Evolutionary conservation across 2,797 vertebrate genomes (phyloP).

Genomic region (Centropyge bicolor): DNA sequence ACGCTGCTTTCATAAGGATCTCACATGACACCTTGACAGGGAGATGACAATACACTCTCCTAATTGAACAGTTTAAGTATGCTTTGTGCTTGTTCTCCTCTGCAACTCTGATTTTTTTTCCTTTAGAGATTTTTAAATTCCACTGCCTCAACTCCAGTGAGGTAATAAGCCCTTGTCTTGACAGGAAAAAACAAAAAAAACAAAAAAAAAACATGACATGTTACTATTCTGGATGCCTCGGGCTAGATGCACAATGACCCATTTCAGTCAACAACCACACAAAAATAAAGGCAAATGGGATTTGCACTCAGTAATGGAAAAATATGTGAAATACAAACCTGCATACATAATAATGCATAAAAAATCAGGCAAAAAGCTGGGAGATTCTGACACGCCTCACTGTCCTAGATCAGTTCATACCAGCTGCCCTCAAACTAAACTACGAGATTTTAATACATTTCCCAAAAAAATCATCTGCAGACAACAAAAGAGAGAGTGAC

Average conservation of each 20-base stretch:
- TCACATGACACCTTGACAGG: constrained; percentile 27
- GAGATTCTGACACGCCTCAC: constrained; percentile 10
- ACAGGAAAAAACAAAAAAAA: constrained; percentile 17
- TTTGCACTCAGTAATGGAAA: constrained; percentile 33
- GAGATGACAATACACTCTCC: constrained; percentile 28
- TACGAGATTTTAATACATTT: constrained; percentile 34
- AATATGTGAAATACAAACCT: constrained; percentile 35
- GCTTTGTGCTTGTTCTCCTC: constrained; percentile 27
- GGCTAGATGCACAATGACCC: constrained; percentile 70
- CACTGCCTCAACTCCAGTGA: constrained; percentile 22
- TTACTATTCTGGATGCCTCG: constrained; percentile 47
- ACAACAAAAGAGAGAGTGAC: constrained; percentile 1
- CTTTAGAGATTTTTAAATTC: constrained; percentile 17
- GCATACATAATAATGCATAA: background rate
- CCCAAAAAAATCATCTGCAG: background rate
- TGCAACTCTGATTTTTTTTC: background rate
- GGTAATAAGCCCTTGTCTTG: constrained; percentile 44
- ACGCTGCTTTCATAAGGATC: constrained; percentile 18
- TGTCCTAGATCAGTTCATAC: constrained; percentile 1
- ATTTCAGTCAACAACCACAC: constrained; percentile 67
- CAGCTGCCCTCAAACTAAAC: constrained; percentile 54
- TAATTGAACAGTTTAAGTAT: constrained; percentile 54
- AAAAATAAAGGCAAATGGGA: constrained; percentile 40
- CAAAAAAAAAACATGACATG: constrained; percentile 17
- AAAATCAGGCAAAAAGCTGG: constrained; percentile 5